Evolutionary conservation across 2,113 vertebrate species (phyloP).

Genomic region (Tor tambroides): DNA sequence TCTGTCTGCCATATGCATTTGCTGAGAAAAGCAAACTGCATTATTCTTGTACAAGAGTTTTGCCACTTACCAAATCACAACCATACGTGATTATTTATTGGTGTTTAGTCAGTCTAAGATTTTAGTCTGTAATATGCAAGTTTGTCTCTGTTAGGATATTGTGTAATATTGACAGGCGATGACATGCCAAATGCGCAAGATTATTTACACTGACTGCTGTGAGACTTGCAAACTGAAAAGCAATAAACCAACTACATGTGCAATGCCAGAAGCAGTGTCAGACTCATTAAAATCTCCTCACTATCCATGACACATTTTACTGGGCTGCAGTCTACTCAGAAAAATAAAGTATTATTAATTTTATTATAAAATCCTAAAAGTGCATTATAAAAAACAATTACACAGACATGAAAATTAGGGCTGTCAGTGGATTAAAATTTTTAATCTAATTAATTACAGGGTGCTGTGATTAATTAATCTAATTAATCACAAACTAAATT

Average conservation of each 20-base stretch:
- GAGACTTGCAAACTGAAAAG: slow-evolving; percentile 2
- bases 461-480: too few species aligned
- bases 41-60: not conserved
- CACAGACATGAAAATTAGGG: not conserved
- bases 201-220: not conserved
- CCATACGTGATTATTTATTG: not conserved
- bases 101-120: not conserved
- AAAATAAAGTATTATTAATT: not conserved
- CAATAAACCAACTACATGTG: slow-evolving; percentile 9
- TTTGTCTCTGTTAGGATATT: not conserved
- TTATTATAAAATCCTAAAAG: not conserved
- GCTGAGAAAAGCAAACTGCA: not conserved
- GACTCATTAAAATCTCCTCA: not conserved
- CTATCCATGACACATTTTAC: not conserved
- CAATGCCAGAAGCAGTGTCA: slow-evolving; percentile 7
- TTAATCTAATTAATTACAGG: too few species aligned
- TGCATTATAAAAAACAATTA: not conserved
- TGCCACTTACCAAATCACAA: not conserved
- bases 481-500: too few species aligned
- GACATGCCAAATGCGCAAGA: not conserved
- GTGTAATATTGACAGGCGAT: not conserved
- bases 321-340: not conserved
- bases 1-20: not conserved
- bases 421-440: too few species aligned
- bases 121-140: not conserved